Evolutionary conservation across 1,140 invertebrate genomes (phyloP).

Genomic region (Atta texana): DNA sequence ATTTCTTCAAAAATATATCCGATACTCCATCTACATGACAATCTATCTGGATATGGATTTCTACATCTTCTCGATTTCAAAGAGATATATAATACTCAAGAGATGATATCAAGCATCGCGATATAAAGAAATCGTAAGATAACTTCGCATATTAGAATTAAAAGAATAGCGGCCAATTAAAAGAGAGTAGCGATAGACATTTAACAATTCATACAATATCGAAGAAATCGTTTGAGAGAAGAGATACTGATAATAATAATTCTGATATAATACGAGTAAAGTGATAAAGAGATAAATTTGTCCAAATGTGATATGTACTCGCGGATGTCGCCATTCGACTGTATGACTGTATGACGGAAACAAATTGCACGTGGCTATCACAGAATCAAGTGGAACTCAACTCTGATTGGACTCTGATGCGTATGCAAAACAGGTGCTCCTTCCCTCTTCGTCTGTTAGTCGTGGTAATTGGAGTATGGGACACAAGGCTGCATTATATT

Average conservation of each 20-base stretch:
- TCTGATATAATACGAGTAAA: not conserved
- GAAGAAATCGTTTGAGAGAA: not conserved
- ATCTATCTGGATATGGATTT: conserved; percentile 50
- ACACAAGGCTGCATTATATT: conserved; percentile 85
- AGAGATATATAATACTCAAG: conserved; percentile 37
- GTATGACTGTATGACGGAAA: conserved; percentile 66
- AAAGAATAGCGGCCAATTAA: not conserved
- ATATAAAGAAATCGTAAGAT: not conserved
- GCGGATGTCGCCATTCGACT: conserved; percentile 68
- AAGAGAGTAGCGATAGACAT: too few relatives aligned
- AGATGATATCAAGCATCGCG: not conserved
- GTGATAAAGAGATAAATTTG: not conserved
- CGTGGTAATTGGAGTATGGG: conserved; percentile 82
- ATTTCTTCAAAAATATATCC: conserved; percentile 59
- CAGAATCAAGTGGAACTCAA: conserved; percentile 79
- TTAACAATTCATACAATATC: not conserved
- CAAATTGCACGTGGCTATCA: conserved; percentile 71
- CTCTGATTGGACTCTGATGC: conserved; percentile 81
- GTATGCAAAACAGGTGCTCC: conserved; percentile 83
- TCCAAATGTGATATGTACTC: conserved; percentile 18
- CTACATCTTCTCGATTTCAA: conserved; percentile 66
- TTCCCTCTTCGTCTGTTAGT: conserved; percentile 70
- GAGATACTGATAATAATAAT: too few relatives aligned
- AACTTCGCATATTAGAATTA: not conserved
- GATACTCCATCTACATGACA: conserved; percentile 41